Evolutionary conservation across 2,888 invertebrate genomes (phyloP), one percentile per base, ranked within the genome.

Genomic region (Limnephilus marmoratus): DNA sequence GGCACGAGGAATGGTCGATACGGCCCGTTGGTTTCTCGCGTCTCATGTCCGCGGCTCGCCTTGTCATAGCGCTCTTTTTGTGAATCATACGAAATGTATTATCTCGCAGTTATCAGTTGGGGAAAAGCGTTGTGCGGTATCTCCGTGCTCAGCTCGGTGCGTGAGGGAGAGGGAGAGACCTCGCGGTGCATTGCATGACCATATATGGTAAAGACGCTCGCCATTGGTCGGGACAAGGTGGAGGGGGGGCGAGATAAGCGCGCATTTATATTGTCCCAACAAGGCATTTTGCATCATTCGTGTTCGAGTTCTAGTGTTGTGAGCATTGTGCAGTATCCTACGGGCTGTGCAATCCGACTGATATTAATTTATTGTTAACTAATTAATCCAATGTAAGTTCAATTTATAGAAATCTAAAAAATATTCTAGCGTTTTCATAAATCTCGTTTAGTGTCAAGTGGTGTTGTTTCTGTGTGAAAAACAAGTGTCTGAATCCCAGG

Each of bases 141-240:
- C 88, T 53, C 53, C 45, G 31, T 37, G 18, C 80, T 9, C 49
- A 86, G 53, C 68, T 68, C 68, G 24, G 90, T 90, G 49, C 87
- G 82, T 80, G 91, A 37, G 85, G 82, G 91, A 85, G 37, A 81
- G 86, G 49, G 91, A 85, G 37, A 81, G 86, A 41, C 41, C 86
- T 13, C 68, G 96, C 96, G 96, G 96, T 96, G 96, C 96, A 97
- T 96, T 96, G 95, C 96, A 96, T 97, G 97, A 96, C 97, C 97
- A 97, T 97, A 97, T 97, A 97, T 97, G 97, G 98, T 97, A 97
- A 97, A 97, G 97, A 97, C 96, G 96, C 95, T 96, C 96, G 96
- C 96, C 96, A 97, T 97, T 97, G 97, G 97, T 95, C 95, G 95
- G 95, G 93, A 95, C 95, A 93, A 94, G 94, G 94, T 94, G 95